A percentile compares a stretch with the other conserved stretches of the same genome.
These are phyloP conservation scores for Nomada ruficornis DNA, from an alignment of 2,888 invertebrate genomes.

Conservation along the genomic window DNA sequence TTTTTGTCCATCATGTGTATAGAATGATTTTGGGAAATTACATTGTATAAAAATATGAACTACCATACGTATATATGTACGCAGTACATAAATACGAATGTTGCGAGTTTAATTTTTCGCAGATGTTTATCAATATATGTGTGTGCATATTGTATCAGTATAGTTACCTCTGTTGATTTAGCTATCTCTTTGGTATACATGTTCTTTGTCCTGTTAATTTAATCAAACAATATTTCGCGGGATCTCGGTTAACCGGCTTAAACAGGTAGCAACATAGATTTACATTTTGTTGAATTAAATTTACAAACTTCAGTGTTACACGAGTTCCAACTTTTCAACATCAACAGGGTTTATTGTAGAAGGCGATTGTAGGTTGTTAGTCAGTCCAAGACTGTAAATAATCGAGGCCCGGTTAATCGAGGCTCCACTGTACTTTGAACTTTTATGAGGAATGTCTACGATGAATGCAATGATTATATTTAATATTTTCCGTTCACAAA, in stretches of 20 bases:
- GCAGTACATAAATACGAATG: not conserved
- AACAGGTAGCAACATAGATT: no score
- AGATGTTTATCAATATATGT: conserved; percentile 59
- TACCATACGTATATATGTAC: not conserved
- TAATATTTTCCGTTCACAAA: not conserved
- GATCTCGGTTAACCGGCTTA: not conserved
- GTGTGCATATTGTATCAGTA: conserved; percentile 47
- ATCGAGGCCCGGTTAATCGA: no score
- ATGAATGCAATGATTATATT: not conserved
- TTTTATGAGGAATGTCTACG: not conserved
- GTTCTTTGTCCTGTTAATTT: not conserved
- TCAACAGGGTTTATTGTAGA: no score
- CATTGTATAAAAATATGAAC: not conserved
- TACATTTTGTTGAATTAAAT: no score
- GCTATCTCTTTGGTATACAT: not conserved
- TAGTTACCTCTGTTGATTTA: conserved; percentile 25
- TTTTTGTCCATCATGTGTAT: not conserved
- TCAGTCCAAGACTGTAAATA: no score
- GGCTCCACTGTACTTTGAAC: not conserved
- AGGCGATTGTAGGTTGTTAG: no score
- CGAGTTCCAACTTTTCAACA: no score
- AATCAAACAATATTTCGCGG: not conserved
- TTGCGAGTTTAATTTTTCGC: conserved; percentile 65
- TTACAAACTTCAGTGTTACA: no score
- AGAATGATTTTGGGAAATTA: not conserved